A percentile compares a stretch with the other conserved stretches of the same genome.
Evolutionary conservation across 2,113 vertebrate genomes (phyloP).

Genomic region (Notiomystis cincta): DNA sequence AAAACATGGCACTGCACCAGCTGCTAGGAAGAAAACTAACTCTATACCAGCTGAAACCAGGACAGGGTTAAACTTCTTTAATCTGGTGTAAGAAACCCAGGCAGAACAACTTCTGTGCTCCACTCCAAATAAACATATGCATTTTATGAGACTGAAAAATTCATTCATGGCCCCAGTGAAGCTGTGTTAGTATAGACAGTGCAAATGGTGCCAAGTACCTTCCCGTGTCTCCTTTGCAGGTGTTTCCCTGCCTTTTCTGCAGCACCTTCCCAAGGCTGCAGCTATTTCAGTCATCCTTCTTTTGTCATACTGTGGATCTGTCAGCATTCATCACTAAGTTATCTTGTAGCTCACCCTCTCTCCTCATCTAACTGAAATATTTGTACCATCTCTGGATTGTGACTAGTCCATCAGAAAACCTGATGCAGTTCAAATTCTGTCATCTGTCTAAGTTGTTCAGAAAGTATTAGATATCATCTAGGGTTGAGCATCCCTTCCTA

Average conservation of each 20-base stretch:
- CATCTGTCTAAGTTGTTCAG: background rate
- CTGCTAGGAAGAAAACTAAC: background rate
- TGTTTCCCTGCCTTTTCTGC: background rate
- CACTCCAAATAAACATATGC: rapidly evolving
- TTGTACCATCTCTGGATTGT: background rate
- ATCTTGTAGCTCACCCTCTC: background rate
- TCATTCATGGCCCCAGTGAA: background rate
- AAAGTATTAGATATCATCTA: background rate
- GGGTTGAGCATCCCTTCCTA: background rate
- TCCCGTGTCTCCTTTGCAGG: background rate
- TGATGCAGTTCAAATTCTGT: background rate
- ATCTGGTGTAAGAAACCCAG: background rate
- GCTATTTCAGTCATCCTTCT: background rate
- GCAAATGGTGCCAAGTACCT: background rate
- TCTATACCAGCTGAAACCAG: background rate
- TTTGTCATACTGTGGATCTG: background rate
- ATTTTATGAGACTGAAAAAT: background rate
- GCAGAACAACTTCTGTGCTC: background rate
- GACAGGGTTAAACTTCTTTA: background rate
- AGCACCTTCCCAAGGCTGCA: background rate
- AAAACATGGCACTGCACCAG: background rate
- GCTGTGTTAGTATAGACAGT: background rate
- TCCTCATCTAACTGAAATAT: background rate
- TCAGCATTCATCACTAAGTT: background rate
- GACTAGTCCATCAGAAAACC: background rate